A percentile compares a stretch with the other conserved stretches of the same genome.
These are phyloP conservation scores for Rhagologus leucostigma DNA, from an alignment of 2,113 vertebrate genomes.

Conservation along the genomic window DNA sequence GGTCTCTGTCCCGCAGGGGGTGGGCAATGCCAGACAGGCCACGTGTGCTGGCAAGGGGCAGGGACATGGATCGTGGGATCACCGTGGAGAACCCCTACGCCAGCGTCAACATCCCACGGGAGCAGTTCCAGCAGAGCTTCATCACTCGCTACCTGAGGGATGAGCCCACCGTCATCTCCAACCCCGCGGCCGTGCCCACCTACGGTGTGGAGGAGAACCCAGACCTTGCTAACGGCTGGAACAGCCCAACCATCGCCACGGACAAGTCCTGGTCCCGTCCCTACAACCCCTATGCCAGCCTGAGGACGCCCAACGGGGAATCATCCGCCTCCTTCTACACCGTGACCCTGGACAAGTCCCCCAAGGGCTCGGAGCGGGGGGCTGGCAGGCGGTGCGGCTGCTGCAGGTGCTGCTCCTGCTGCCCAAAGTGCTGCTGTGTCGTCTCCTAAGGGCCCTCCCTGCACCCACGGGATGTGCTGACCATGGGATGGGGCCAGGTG, in stretches of 20 bases:
- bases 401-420: constrained; percentile 55
- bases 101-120: constrained; percentile 73
- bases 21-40: background rate
- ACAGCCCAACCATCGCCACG: background rate
- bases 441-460: constrained; percentile 38
- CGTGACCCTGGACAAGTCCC: constrained; percentile 40
- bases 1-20: background rate
- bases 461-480: rapidly evolving
- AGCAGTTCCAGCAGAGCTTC: constrained; percentile 74
- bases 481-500: background rate
- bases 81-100: constrained; percentile 77
- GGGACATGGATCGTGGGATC: constrained; percentile 72
- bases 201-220: background rate
- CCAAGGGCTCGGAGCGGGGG: background rate
- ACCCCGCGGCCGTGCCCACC: constrained; percentile 7
- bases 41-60: rapidly evolving
- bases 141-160: constrained; percentile 58
- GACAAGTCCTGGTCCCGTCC: constrained; percentile 48
- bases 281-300: constrained; percentile 68
- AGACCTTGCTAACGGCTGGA: background rate
- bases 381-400: constrained; percentile 47
- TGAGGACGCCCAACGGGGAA: constrained; percentile 29
- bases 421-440: constrained; percentile 61
- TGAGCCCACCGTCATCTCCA: constrained; percentile 58
- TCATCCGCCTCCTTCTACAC: constrained; percentile 19